Percentiles rank a stretch among this genome's conserved stretches.
These are phyloP conservation scores for Elysia chlorotica DNA, from an alignment of 1,140 invertebrate species.

Conservation along the genomic window DNA sequence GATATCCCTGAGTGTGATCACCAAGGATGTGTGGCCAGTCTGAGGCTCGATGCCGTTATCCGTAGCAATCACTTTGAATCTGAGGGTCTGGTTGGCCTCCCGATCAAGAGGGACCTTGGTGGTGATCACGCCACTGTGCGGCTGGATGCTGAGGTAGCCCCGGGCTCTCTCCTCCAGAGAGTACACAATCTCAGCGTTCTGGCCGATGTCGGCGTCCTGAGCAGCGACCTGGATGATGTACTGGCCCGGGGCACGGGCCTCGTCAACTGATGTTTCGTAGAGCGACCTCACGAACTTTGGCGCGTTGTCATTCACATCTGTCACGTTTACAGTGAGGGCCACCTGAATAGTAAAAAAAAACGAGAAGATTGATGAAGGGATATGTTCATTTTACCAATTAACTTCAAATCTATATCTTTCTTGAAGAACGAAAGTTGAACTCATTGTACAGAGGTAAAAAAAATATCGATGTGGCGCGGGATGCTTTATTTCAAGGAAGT, in stretches of 20 bases:
- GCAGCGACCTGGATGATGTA: conserved; percentile 71
- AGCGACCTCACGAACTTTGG: conserved; percentile 63
- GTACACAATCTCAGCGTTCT: conserved; percentile 65
- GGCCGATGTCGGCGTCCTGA: conserved; percentile 78
- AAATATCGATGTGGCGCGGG: too few relatives aligned
- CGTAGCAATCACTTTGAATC: conserved; percentile 25
- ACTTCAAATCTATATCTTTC: too few relatives aligned
- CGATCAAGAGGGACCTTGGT: conserved; percentile 31
- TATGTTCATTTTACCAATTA: too few relatives aligned
- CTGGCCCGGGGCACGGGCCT: conserved; percentile 31
- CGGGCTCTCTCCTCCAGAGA: conserved; percentile 12
- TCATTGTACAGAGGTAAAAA: too few relatives aligned
- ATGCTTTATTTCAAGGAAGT: too few relatives aligned
- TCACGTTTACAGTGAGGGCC: conserved; percentile 82
- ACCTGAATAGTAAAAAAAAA: too few relatives aligned
- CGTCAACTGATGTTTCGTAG: conserved; percentile 67
- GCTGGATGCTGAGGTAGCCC: conserved; percentile 28
- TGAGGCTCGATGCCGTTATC: conserved; percentile 39
- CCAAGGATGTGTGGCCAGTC: conserved; percentile 91
- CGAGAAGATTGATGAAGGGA: too few relatives aligned
- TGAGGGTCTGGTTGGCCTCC: conserved; percentile 26
- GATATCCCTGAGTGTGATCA: conserved; percentile 81
- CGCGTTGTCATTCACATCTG: conserved; percentile 38
- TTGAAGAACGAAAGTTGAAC: too few relatives aligned
- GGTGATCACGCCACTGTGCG: conserved; percentile 32